These are phyloP conservation scores for Rhadina sibilatrix DNA, from an alignment of 2,113 vertebrate genomes.

Conservation along the genomic window DNA sequence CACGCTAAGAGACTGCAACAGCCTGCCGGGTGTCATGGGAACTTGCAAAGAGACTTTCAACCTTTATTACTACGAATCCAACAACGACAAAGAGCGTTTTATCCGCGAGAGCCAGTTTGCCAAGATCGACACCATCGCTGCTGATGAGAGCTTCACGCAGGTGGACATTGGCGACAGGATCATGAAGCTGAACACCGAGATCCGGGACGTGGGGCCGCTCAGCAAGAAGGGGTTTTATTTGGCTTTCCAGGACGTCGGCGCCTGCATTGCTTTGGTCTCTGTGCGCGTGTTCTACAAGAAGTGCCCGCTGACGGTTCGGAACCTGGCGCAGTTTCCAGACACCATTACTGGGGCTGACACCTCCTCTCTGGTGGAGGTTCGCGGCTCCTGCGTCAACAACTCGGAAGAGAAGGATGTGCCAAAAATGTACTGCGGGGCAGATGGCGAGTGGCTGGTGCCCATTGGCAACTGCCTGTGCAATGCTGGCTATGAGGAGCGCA, in stretches of 20 bases:
- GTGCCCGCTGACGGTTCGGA: conserved; percentile 90
- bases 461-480: conserved; percentile 98
- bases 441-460: conserved; percentile 98
- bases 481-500: conserved; percentile 91
- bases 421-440: conserved; percentile 99
- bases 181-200: conserved; percentile 98
- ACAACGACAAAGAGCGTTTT: conserved; percentile 92
- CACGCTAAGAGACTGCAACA: conserved; percentile 97
- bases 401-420: conserved; percentile 97
- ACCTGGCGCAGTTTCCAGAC: conserved; percentile 95
- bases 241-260: conserved; percentile 98
- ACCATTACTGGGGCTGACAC: conserved; percentile 95
- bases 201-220: conserved; percentile 89
- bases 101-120: conserved; percentile 92
- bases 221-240: conserved; percentile 93
- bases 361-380: conserved; percentile 95
- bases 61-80: conserved; percentile 95
- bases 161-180: conserved; percentile 97
- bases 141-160: conserved; percentile 98
- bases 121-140: conserved; percentile 96
- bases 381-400: conserved; percentile 96
- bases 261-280: conserved; percentile 94
- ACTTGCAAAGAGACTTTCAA: conserved; percentile 99
- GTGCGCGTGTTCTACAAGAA: conserved; percentile 97
- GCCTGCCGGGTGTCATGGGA: conserved; percentile 95